Base-by-base conservation (phyloP, 2,113 vertebrate species). In the Larimichthys polyactis region DNA sequence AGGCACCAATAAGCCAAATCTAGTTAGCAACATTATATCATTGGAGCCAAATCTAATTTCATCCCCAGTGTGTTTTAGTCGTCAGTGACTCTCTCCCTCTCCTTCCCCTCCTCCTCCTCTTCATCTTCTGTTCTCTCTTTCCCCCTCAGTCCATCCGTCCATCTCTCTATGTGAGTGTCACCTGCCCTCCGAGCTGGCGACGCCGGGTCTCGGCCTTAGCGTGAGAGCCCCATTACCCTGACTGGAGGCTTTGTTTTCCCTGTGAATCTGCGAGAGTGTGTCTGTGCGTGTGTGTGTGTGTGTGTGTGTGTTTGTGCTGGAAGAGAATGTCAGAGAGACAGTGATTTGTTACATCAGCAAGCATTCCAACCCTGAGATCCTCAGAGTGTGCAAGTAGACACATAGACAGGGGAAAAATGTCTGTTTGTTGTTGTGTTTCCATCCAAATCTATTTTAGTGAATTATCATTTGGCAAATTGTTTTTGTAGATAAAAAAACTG, bases 1-100 rank as follows among this genome's bases (percentile, higher is more conserved):
- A 92, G 91, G 91, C 93, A 95, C 92, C 93, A 95, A 94, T 94
- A 90, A 95, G 87, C 51, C 87, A 93, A 96, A 95, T 94, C 91
- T 80, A 90, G 89, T 95, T 94, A 95, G 86, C 89, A 86, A 92
- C 92, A 93, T 94, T 93, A 94, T 94, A 91, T 91, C 88, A 93
- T 91, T 84, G 92, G 87, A 80, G 77, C 76, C 71, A 93, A 95
- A 96, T 95, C 94, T 85, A 95, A 95, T 96, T 95, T 92, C 69
- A 82, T 71, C 72, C 84, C 44, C 82, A 91, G 86, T 90, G 90
- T 85, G 87, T 92, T 94, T 92, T 85, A 92, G 87, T 89, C 86
- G 76, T 90, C 87, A 79, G 88, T 82, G 87, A 60, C 76, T 63
- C 67, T 60, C 80, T 66, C 71, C 43, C 68, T 49, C 48, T 46